Conservation (phyloP, 2,113 vertebrate genomes). For the Megalops atlanticus region DNA sequence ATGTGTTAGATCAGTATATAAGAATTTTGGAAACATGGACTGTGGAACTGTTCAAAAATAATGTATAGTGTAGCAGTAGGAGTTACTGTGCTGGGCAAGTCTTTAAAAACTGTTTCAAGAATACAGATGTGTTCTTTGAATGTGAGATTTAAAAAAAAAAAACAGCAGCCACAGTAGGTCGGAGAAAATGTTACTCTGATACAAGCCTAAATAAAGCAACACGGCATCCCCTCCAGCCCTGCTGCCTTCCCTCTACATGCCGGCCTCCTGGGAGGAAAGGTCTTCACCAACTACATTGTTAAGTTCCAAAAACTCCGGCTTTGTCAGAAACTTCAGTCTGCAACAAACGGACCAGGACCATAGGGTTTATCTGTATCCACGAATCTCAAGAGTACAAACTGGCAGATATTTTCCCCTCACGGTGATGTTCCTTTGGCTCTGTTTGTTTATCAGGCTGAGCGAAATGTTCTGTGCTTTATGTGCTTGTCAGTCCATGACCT, state of each 20-base stretch:
- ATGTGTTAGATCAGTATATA: no score
- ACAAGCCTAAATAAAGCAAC: background rate
- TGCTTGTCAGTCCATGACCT: conserved; percentile 46
- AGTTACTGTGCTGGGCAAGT: no score
- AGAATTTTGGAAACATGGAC: no score
- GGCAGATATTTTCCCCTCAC: background rate
- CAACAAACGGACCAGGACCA: background rate
- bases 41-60: no score
- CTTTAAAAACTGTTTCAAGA: background rate
- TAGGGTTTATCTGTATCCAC: background rate
- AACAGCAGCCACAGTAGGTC: background rate
- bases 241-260: background rate
- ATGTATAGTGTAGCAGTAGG: no score
- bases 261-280: background rate
- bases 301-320: background rate
- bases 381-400: background rate
- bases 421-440: conserved; percentile 8
- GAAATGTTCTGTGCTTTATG: conserved; percentile 49
- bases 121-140: background rate
- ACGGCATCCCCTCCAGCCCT: background rate
- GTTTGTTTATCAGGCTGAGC: conserved; percentile 24
- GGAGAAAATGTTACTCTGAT: background rate
- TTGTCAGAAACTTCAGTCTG: conserved; percentile 19
- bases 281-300: background rate
- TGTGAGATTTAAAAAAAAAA: background rate